Percentiles rank a stretch among this genome's conserved stretches.
Evolutionary conservation across 35 echinoderm and acorn worm species (phyloP).

Genomic region (Heliocidaris tuberculata): DNA sequence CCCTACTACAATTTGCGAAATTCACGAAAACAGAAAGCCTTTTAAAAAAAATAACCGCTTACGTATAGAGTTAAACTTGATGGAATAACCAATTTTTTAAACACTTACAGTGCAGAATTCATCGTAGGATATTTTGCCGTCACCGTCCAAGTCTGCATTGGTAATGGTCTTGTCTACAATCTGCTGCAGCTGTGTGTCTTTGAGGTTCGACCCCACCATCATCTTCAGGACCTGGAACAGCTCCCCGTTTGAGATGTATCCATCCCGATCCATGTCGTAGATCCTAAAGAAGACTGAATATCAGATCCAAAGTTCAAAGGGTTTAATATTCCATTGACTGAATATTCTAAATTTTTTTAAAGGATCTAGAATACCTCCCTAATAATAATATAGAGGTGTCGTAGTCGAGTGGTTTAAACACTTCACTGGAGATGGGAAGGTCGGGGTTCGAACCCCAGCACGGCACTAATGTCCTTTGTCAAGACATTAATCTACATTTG

Average conservation of each 20-base stretch:
- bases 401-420: too few relatives aligned
- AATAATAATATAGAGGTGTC: too few relatives aligned
- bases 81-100: too few relatives aligned
- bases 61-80: too few relatives aligned
- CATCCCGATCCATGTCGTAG: conserved; percentile 99
- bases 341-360: not conserved
- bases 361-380: not conserved
- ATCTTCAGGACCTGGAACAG: conserved; percentile 98
- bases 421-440: too few relatives aligned
- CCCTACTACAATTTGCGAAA: too few relatives aligned
- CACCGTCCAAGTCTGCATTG: conserved; percentile 91
- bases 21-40: too few relatives aligned
- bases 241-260: conserved; percentile 97
- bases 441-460: too few relatives aligned
- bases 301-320: not conserved
- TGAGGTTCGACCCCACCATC: conserved; percentile 98
- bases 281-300: conserved; percentile 92
- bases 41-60: too few relatives aligned
- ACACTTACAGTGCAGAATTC: conserved; percentile 96
- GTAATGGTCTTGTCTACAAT: conserved; percentile 99
- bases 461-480: too few relatives aligned
- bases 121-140: conserved; percentile 96
- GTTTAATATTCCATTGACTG: not conserved
- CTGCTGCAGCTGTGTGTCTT: conserved; percentile 98
- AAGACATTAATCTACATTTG: too few relatives aligned